Conservation (phyloP, 2,797 vertebrate species). For the Peromyscus attwateri region DNA sequence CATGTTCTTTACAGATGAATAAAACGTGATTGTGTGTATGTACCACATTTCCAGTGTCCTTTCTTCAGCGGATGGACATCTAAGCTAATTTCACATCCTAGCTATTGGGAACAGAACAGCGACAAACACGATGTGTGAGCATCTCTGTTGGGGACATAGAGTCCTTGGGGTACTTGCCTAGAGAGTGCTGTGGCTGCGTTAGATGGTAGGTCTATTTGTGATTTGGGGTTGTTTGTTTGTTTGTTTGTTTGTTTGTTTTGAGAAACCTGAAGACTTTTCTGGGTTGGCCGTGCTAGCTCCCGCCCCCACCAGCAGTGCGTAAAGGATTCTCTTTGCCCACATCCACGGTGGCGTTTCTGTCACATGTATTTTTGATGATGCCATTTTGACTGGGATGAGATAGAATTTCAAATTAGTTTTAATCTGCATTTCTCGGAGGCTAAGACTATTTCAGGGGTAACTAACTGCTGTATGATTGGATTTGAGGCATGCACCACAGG, state of each 20-base stretch:
- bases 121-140: accelerated
- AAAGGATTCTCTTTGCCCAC: too few species aligned
- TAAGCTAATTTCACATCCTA: neutral
- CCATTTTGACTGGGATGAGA: neutral
- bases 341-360: neutral
- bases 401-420: neutral
- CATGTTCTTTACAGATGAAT: neutral
- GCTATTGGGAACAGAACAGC: neutral
- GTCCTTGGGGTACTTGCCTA: neutral
- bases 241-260: too few species aligned
- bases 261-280: neutral
- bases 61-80: neutral
- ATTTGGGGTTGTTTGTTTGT: too few species aligned
- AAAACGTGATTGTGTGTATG: neutral
- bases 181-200: neutral
- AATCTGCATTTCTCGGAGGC: neutral
- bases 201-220: neutral
- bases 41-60: neutral
- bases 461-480: neutral
- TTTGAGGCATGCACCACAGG: neutral
- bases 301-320: neutral
- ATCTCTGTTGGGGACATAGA: neutral
- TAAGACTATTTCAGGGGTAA: neutral
- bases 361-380: neutral
- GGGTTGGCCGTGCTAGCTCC: too few species aligned